These are phyloP conservation scores for Uromys caudimaculatus DNA, from an alignment of 2,797 vertebrate genomes.

Conservation along the genomic window DNA sequence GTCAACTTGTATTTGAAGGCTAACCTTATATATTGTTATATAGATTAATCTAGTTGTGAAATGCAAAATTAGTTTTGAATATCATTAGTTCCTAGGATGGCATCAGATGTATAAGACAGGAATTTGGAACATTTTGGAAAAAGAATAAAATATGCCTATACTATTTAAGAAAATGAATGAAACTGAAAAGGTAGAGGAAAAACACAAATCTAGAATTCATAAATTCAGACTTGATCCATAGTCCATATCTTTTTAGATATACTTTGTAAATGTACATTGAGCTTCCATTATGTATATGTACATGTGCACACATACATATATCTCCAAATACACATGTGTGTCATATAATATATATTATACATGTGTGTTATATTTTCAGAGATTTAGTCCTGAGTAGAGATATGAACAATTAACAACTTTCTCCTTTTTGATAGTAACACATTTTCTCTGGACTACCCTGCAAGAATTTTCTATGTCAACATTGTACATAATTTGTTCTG, in stretches of 20 bases:
- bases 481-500: constrained; percentile 68
- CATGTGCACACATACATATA: neutral
- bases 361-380: neutral
- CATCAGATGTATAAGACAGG: neutral
- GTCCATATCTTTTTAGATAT: neutral
- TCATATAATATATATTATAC: neutral
- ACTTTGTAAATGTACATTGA: neutral
- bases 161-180: neutral
- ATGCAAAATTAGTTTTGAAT: constrained; percentile 46
- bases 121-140: neutral
- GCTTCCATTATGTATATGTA: neutral
- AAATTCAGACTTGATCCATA: neutral
- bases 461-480: constrained; percentile 45
- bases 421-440: neutral
- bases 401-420: constrained; percentile 20
- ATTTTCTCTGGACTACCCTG: constrained; percentile 1
- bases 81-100: neutral
- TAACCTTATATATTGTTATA: neutral
- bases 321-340: neutral
- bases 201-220: neutral
- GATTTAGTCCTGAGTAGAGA: neutral
- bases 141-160: constrained; percentile 20
- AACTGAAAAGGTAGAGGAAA: constrained; percentile 2
- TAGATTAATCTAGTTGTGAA: constrained; percentile 19
- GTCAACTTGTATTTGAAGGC: neutral